Conservation (phyloP, 2,888 invertebrate species). For the Atethmia centrago region DNA sequence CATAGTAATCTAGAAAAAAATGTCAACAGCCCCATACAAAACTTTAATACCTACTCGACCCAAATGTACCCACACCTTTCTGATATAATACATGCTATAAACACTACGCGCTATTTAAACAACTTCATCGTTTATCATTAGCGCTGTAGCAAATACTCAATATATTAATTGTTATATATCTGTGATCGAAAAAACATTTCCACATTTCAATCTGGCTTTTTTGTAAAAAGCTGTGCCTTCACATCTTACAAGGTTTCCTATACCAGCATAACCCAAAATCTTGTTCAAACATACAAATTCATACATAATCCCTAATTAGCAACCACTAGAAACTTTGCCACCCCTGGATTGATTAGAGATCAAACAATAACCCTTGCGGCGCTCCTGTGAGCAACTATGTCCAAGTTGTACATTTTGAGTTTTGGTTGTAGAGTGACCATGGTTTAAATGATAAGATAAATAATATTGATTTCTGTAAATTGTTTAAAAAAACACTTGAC, state of each 20-base stretch:
- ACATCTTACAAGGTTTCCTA: background rate
- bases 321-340: slow-evolving; percentile 51
- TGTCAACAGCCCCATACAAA: too few relatives aligned
- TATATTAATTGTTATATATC: too few relatives aligned
- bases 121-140: background rate
- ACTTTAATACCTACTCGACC: too few relatives aligned
- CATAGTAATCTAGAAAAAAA: background rate
- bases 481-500: background rate
- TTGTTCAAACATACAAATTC: slow-evolving; percentile 48
- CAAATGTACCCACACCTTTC: too few relatives aligned
- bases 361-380: slow-evolving; percentile 69
- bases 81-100: too few relatives aligned
- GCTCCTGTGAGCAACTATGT: slow-evolving; percentile 63
- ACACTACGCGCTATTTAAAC: background rate
- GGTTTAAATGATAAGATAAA: background rate
- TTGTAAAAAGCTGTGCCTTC: background rate
- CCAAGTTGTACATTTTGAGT: slow-evolving; percentile 68
- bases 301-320: slow-evolving; percentile 65
- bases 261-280: slow-evolving; percentile 21
- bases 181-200: background rate
- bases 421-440: slow-evolving; percentile 40
- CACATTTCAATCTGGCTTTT: background rate
- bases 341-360: slow-evolving; percentile 68
- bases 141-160: background rate
- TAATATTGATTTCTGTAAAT: background rate